phyloP scores from a whole-genome alignment of 2,888 invertebrate species.

The Cyclophora punctaria region DNA sequence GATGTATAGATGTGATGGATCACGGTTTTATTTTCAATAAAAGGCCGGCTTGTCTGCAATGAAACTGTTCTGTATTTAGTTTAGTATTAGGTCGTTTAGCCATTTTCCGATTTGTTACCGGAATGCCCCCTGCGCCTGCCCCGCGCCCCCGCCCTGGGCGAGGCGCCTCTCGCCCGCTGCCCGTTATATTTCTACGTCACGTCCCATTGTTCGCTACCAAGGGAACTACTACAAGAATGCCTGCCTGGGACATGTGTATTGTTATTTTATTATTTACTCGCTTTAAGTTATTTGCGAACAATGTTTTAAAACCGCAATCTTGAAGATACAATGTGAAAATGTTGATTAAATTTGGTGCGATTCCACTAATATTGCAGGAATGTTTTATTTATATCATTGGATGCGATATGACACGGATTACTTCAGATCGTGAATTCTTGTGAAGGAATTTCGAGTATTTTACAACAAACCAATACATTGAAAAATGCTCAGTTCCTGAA shows the following conservation, averaged over 20 bases:
- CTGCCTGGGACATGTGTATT: not conserved
- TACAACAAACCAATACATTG: too few relatives aligned
- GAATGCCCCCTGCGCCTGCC: conserved; percentile 13
- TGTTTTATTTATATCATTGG: too few relatives aligned
- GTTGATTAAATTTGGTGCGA: too few relatives aligned
- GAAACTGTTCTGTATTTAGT: conserved; percentile 46
- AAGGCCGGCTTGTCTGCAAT: conserved; percentile 32
- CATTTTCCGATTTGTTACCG: conserved; percentile 47
- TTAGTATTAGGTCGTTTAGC: conserved; percentile 40
- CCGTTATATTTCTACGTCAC: conserved; percentile 49
- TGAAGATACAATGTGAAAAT: too few relatives aligned
- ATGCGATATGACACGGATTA: too few relatives aligned
- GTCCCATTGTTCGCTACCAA: conserved; percentile 32
- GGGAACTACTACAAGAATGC: conserved; percentile 8
- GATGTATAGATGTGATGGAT: too few relatives aligned
- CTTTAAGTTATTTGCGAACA: not conserved
- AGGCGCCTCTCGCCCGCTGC: conserved; percentile 14
- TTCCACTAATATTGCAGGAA: too few relatives aligned
- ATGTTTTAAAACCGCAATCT: too few relatives aligned
- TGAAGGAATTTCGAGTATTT: too few relatives aligned
- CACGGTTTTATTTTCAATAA: not conserved
- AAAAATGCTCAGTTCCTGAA: too few relatives aligned
- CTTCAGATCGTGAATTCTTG: too few relatives aligned
- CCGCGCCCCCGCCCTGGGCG: too few relatives aligned
- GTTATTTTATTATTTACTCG: not conserved